phyloP scores from a whole-genome alignment of 2,888 invertebrate species.

The Lamellibrachia satsuma region DNA sequence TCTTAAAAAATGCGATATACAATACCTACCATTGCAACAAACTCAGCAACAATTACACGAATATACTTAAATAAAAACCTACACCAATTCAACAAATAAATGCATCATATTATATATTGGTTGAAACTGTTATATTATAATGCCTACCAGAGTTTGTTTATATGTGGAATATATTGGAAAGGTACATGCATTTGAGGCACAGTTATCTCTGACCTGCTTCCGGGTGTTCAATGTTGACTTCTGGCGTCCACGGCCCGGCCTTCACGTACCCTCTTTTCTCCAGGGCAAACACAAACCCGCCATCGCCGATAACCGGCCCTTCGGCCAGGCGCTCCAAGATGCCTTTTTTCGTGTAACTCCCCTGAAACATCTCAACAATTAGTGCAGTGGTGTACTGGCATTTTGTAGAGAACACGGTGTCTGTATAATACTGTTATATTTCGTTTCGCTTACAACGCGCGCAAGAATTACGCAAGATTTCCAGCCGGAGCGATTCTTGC shows the following conservation, averaged over 20 bases:
- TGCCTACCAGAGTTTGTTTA: no score
- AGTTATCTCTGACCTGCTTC: slow-evolving; percentile 59
- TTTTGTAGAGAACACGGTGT: not conserved
- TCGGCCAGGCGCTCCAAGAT: slow-evolving; percentile 61
- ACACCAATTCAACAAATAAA: no score
- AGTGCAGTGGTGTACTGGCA: not conserved
- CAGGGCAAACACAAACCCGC: slow-evolving; percentile 66
- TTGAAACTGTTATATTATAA: no score
- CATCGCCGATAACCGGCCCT: slow-evolving; percentile 64
- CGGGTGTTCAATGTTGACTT: slow-evolving; percentile 64
- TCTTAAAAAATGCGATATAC: no score
- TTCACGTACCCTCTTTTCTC: slow-evolving; percentile 67
- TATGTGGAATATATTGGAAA: no score
- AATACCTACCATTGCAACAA: no score
- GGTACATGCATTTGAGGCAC: not conserved
- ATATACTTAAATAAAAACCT: no score
- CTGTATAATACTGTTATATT: not conserved
- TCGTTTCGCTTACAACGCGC: not conserved
- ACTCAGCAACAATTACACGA: no score
- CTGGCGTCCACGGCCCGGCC: slow-evolving; percentile 68
- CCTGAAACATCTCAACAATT: not conserved
- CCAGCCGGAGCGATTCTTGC: not conserved
- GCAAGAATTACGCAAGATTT: not conserved
- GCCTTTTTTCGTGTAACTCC: slow-evolving; percentile 38
- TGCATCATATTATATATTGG: no score